Percentiles rank a stretch among this genome's conserved stretches.
These are phyloP conservation scores for Oeneis ivallda DNA, from an alignment of 2,888 invertebrate genomes.

Conservation along the genomic window DNA sequence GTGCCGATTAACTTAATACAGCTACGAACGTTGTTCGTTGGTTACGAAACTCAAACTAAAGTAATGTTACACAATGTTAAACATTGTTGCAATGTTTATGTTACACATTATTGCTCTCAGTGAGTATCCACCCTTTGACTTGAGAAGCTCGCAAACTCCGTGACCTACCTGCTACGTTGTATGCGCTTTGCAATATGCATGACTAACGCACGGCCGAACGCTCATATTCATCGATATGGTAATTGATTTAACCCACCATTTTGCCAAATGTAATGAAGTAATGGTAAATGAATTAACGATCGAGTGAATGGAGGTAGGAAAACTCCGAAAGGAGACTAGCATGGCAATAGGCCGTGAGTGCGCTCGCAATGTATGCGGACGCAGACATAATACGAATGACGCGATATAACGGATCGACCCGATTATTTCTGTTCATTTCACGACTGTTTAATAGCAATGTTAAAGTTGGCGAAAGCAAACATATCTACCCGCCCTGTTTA, in stretches of 20 bases:
- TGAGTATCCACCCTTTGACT: background rate
- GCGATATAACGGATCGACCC: conserved; percentile 78
- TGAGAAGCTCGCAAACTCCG: conserved; percentile 30
- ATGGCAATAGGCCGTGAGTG: conserved; percentile 65
- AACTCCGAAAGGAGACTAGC: conserved; percentile 58
- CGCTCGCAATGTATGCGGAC: conserved; percentile 59
- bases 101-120: background rate
- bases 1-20: no score
- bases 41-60: no score
- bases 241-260: conserved; percentile 51
- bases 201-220: conserved; percentile 38
- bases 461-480: conserved; percentile 80
- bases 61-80: no score
- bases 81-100: background rate
- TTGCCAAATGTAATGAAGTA: conserved; percentile 53
- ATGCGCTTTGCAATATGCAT: conserved; percentile 44
- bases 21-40: no score
- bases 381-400: conserved; percentile 76
- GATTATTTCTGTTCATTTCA: conserved; percentile 82
- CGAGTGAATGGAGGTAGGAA: conserved; percentile 65
- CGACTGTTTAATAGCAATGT: conserved; percentile 82
- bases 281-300: conserved; percentile 61
- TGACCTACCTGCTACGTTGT: conserved; percentile 29
- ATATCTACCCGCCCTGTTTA: conserved; percentile 74
- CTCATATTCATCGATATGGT: conserved; percentile 46